Conservation (phyloP, 2,797 vertebrate species). For the Picus viridis region DNA sequence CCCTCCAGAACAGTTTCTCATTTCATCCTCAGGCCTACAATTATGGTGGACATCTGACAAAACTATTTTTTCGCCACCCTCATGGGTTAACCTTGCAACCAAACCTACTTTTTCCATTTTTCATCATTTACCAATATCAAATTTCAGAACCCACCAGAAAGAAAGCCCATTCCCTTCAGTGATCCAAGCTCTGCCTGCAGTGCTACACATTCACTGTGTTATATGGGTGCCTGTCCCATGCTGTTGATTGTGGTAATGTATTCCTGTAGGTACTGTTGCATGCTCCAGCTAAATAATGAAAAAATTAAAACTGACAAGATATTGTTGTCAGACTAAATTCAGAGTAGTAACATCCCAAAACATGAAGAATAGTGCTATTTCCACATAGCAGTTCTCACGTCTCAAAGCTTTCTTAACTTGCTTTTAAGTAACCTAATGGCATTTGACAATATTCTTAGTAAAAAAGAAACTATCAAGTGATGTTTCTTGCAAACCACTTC, state of each 20-base stretch:
- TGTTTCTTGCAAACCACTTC: fast-evolving
- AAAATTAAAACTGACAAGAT: background rate
- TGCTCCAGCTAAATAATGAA: background rate
- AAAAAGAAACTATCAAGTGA: fast-evolving
- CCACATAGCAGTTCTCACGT: background rate
- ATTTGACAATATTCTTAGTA: fast-evolving
- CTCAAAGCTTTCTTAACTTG: background rate
- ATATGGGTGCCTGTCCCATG: too few species aligned
- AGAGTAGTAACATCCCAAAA: background rate
- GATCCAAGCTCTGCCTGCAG: background rate
- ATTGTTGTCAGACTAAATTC: background rate
- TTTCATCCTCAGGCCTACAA: background rate
- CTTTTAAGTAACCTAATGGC: background rate
- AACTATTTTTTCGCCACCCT: background rate
- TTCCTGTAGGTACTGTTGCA: fast-evolving
- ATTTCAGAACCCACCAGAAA: background rate
- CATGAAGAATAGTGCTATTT: background rate
- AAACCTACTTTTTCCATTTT: background rate
- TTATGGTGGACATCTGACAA: background rate
- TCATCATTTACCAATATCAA: background rate
- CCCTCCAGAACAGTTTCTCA: background rate
- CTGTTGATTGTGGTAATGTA: fast-evolving
- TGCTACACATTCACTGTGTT: too few species aligned
- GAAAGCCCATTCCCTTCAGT: background rate
- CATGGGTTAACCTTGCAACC: background rate